Percentiles rank a stretch among this genome's conserved stretches.
These are phyloP conservation scores for Drosophila orosa DNA, from an alignment of 1,140 invertebrate species.

Conservation along the genomic window DNA sequence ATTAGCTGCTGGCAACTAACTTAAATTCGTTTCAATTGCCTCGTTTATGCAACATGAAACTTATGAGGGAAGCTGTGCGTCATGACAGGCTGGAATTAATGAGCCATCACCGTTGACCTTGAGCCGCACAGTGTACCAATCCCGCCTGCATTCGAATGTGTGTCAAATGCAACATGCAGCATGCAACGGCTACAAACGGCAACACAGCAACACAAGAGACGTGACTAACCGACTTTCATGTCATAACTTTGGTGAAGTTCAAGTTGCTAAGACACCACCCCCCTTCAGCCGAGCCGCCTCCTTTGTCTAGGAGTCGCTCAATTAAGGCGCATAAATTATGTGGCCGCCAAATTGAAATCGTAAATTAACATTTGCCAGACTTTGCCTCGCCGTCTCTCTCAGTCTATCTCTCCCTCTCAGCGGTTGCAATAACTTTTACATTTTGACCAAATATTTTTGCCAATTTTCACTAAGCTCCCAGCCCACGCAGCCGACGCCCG, in stretches of 20 bases:
- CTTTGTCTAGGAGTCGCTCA: slow-evolving; percentile 64
- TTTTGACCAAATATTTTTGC: slow-evolving; percentile 83
- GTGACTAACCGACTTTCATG: slow-evolving; percentile 83
- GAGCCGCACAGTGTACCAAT: slow-evolving; percentile 31
- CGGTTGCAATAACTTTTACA: slow-evolving; percentile 75
- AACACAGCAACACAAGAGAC: slow-evolving; percentile 59
- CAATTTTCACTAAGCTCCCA: slow-evolving; percentile 78
- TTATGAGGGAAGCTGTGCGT: slow-evolving; percentile 52
- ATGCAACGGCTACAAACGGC: slow-evolving; percentile 25
- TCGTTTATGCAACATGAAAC: slow-evolving; percentile 54
- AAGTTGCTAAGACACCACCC: slow-evolving; percentile 51
- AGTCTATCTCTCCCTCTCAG: background rate
- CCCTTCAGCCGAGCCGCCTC: background rate
- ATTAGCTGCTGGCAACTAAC: slow-evolving; percentile 65
- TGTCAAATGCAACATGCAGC: slow-evolving; percentile 79
- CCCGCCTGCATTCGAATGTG: slow-evolving; percentile 65
- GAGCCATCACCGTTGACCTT: slow-evolving; percentile 63
- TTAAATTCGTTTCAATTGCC: slow-evolving; percentile 72
- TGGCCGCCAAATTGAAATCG: slow-evolving; percentile 82
- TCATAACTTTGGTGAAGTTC: slow-evolving; percentile 81
- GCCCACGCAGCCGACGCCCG: slow-evolving; percentile 74
- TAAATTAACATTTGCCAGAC: slow-evolving; percentile 83
- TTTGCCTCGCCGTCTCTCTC: slow-evolving; percentile 1
- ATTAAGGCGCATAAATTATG: slow-evolving; percentile 82
- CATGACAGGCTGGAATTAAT: slow-evolving; percentile 59